Base-by-base conservation (phyloP, 2,888 invertebrate genomes). In the Lepas anatifera region DNA sequence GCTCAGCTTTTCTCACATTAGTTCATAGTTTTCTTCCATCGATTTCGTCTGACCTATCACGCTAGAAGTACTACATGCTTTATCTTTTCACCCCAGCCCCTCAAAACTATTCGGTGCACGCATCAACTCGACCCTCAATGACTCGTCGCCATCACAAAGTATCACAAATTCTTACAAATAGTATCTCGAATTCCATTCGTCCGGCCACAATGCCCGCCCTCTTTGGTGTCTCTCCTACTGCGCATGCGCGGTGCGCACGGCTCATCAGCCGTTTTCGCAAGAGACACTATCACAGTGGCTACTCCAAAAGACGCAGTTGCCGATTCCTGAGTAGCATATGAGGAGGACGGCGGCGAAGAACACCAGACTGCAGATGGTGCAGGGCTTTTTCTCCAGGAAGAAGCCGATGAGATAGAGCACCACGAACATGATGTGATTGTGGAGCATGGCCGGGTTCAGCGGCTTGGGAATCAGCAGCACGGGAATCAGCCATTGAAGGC, bases 371-470 rank as follows among this genome's bases (percentile, higher is more conserved):
- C 98, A 99, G 74, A 97, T 94, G 68, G 95, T 95, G 81, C 98
- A 99, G 1, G 98, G 98, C 80, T 93, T 97, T 77, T 95, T 85
- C 79, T 97, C 96, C 77, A 99, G 84, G 81, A 98, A 97, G 83
- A 98, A 98, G 76, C 97, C 95, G 76, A 96, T 89, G 76, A 98
- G 82, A 82, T 98, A 98, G 69, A 98, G 84, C 74, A 94, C 90
- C 87, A 98, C 94, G 81, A 98, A 97, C 90, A 97, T 92, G 72
- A 95, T 94, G 81, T 96, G 95, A 70, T 96, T 96, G 80, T 96
- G 92, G 76, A 97, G 87, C 72, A 97, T 84, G 48, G 95, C 94
- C 77, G 97, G 96, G 83, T 98, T 97, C 74, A 95, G 87, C 70
- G 98, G 97, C 82, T 97, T 98, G 75, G 98, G 97, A 81, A 98